Conservation (phyloP, 2,113 vertebrate species). For the Tragulus kanchil region DNA sequence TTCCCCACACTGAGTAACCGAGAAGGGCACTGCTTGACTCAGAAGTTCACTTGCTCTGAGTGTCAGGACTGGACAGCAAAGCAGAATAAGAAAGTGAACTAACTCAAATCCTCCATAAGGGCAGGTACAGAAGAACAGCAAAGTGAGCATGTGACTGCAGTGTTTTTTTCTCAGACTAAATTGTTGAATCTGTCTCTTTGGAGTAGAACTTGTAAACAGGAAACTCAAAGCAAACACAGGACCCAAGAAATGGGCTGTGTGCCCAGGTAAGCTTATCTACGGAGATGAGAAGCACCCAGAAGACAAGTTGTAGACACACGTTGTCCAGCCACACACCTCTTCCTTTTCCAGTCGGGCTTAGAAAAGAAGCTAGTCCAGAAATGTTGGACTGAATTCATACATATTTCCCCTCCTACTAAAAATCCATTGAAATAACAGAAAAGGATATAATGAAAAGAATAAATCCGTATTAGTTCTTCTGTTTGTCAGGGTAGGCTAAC, state of each 20-base stretch:
- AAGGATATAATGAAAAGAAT: conserved; percentile 35
- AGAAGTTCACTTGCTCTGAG: background rate
- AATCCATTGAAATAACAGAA: no score
- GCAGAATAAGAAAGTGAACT: background rate
- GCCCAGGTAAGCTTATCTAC: background rate
- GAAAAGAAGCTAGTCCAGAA: conserved; percentile 18
- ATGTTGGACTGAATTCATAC: background rate
- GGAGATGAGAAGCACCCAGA: background rate
- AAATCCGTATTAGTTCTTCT: conserved; percentile 21
- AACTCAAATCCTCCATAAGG: background rate
- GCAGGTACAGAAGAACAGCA: background rate
- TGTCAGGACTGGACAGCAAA: background rate
- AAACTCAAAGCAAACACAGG: background rate
- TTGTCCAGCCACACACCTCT: background rate
- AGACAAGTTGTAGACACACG: background rate
- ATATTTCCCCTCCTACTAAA: no score
- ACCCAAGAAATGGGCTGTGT: background rate
- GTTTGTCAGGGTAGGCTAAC: background rate
- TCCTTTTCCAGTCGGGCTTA: background rate
- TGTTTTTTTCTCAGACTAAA: background rate
- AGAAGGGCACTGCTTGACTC: background rate
- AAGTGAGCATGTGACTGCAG: background rate
- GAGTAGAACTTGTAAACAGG: background rate
- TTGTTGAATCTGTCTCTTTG: background rate
- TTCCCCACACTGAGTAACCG: background rate